Evolutionary conservation across 2,797 vertebrate genomes (phyloP).

Genomic region (Hirundo rustica): DNA sequence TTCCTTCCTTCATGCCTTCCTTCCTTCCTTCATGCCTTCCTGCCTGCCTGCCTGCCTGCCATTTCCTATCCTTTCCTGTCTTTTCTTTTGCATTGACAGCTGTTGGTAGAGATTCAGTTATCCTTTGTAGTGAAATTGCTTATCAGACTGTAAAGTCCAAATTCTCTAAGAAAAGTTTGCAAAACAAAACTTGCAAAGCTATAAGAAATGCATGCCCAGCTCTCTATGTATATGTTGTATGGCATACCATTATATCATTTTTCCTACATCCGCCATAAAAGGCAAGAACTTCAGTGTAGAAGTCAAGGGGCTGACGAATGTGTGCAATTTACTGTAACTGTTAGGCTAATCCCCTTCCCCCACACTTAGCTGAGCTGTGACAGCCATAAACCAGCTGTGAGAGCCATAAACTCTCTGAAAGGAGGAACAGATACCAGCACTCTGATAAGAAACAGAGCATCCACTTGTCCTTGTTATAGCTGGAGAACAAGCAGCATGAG

Average conservation of each 20-base stretch:
- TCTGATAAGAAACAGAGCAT: slow-evolving; percentile 51
- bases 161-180: not conserved
- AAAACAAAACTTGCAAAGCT: not conserved
- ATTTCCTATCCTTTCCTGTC: not conserved
- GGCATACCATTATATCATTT: slow-evolving; percentile 16
- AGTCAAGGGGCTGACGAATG: slow-evolving; percentile 29
- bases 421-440: slow-evolving; percentile 12
- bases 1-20: not conserved
- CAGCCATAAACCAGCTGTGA: slow-evolving; percentile 24
- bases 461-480: not conserved
- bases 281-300: not conserved
- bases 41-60: fast-evolving
- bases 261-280: slow-evolving; percentile 36
- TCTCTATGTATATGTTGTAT: not conserved
- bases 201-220: not conserved
- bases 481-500: not conserved
- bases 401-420: not conserved
- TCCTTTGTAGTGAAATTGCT: not conserved
- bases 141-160: not conserved
- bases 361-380: not conserved
- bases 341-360: not conserved
- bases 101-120: not conserved
- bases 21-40: fast-evolving
- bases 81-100: not conserved
- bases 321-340: slow-evolving; percentile 36